Conservation (phyloP, 1,140 invertebrate genomes). For the Procambarus clarkii region DNA sequence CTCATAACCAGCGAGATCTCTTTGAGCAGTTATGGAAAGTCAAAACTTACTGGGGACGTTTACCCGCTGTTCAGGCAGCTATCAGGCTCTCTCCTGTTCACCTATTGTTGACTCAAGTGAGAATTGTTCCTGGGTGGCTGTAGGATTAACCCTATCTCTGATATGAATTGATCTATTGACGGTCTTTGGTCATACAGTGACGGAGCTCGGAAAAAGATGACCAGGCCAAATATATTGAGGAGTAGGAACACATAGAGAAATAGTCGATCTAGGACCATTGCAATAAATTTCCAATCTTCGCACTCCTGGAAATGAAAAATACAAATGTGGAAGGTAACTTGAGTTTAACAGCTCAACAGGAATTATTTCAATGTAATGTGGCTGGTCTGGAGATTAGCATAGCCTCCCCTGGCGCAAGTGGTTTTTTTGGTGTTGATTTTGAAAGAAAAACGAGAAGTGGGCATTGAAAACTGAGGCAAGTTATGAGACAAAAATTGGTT, state of each 20-base stretch:
- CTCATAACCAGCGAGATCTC: slow-evolving; percentile 43
- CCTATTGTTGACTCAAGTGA: slow-evolving; percentile 14
- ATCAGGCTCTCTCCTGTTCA: neutral
- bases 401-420: slow-evolving; percentile 6
- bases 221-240: slow-evolving; percentile 93
- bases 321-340: slow-evolving; percentile 20
- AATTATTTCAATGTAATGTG: neutral
- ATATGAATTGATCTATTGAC: slow-evolving; percentile 88
- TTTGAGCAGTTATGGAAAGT: slow-evolving; percentile 24
- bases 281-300: slow-evolving; percentile 99
- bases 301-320: slow-evolving; percentile 82
- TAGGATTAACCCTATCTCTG: slow-evolving; percentile 80
- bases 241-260: slow-evolving; percentile 98
- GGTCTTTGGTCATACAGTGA: slow-evolving; percentile 93
- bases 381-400: neutral
- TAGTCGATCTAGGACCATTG: slow-evolving; percentile 97
- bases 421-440: neutral
- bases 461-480: neutral
- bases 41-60: slow-evolving; percentile 35
- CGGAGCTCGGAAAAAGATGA: slow-evolving; percentile 93
- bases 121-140: slow-evolving; percentile 41
- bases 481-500: neutral
- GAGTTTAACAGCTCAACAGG: neutral
- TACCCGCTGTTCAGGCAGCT: neutral
- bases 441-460: neutral